Percentiles rank a stretch among this genome's conserved stretches.
Evolutionary conservation across 2,888 invertebrate genomes (phyloP).

Genomic region (Hypomecis punctinalis): DNA sequence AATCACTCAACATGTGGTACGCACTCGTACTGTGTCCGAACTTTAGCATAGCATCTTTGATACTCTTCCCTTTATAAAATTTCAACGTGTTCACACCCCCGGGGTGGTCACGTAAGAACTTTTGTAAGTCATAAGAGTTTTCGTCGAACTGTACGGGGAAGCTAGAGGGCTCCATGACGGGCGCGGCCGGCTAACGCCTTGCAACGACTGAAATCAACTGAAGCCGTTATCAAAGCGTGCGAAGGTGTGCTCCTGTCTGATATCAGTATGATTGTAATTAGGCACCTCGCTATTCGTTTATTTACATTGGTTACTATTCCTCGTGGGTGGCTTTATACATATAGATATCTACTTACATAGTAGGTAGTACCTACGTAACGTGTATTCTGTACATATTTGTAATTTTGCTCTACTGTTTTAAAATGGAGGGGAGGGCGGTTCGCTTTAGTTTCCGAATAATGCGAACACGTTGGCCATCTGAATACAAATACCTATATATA

Average conservation of each 20-base stretch:
- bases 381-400: too few species aligned
- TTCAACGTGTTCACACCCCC: slow-evolving; percentile 88
- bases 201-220: slow-evolving; percentile 28
- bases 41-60: slow-evolving; percentile 81
- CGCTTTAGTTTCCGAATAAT: too few species aligned
- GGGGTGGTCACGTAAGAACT: slow-evolving; percentile 89
- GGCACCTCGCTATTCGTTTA: slow-evolving; percentile 14
- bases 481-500: too few species aligned
- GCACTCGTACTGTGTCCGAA: slow-evolving; percentile 87
- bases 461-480: too few species aligned
- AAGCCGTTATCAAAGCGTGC: slow-evolving; percentile 35
- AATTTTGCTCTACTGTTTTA: too few species aligned
- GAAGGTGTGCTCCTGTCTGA: slow-evolving; percentile 27
- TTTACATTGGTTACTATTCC: too few species aligned
- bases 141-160: slow-evolving; percentile 74
- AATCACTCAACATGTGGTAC: slow-evolving; percentile 87
- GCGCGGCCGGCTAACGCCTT: slow-evolving; percentile 23
- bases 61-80: slow-evolving; percentile 81
- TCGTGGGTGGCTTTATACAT: not conserved
- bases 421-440: too few species aligned
- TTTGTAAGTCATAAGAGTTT: slow-evolving; percentile 86
- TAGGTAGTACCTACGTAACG: too few species aligned
- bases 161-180: slow-evolving; percentile 36
- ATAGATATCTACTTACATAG: not conserved
- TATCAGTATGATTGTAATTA: slow-evolving; percentile 10